A percentile compares a stretch with the other conserved stretches of the same genome.
These are phyloP conservation scores for Andrena haemorrhoa DNA, from an alignment of 2,888 invertebrate genomes.

Conservation along the genomic window DNA sequence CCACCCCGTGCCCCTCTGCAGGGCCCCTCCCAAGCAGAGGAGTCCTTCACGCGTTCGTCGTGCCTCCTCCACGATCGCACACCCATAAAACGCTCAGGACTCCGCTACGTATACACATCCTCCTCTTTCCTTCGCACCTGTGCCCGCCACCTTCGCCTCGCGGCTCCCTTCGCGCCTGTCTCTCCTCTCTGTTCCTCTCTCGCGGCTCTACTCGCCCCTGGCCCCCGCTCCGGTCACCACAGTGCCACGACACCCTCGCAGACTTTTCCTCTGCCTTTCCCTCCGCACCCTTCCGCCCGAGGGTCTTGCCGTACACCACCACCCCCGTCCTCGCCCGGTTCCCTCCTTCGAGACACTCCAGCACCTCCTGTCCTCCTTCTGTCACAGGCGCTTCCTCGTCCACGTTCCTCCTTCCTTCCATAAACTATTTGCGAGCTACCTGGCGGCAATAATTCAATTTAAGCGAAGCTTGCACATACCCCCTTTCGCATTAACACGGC, in stretches of 20 bases:
- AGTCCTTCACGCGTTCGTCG: slow-evolving; percentile 70
- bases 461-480: too few species aligned
- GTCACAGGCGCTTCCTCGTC: neutral
- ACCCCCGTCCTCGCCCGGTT: slow-evolving; percentile 64
- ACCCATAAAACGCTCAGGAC: slow-evolving; percentile 46
- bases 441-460: too few species aligned
- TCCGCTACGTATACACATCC: slow-evolving; percentile 14
- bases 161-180: slow-evolving; percentile 7
- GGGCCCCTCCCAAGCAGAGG: slow-evolving; percentile 54
- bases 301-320: slow-evolving; percentile 67
- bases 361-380: slow-evolving; percentile 16
- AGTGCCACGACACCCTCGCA: slow-evolving; percentile 53
- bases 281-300: slow-evolving; percentile 51
- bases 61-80: slow-evolving; percentile 69
- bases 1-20: slow-evolving; percentile 53
- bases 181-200: slow-evolving; percentile 4
- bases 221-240: slow-evolving; percentile 1
- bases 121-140: neutral
- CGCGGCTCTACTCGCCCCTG: neutral
- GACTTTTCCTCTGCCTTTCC: slow-evolving; percentile 55
- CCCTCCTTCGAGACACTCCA: slow-evolving; percentile 60
- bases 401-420: neutral
- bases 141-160: slow-evolving; percentile 23
- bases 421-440: too few species aligned
- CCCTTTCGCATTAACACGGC: too few species aligned